Evolutionary conservation across 2,797 vertebrate species (phyloP), one percentile per base, ranked within the genome.

Genomic region (Xenentodon cancila): DNA sequence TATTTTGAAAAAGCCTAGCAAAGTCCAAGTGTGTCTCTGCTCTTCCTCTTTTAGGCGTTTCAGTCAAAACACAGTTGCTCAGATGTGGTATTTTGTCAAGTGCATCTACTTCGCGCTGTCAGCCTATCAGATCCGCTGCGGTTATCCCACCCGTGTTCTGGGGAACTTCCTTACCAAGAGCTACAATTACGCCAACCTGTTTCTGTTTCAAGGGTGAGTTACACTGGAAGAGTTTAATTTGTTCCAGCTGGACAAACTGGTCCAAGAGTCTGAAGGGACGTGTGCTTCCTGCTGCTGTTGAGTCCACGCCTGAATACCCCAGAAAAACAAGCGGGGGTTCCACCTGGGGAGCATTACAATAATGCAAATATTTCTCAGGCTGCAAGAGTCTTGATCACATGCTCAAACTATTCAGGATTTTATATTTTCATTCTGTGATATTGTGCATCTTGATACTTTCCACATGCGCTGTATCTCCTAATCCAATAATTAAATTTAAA

Each of bases 151-250:
- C 15, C 95, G 97, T 1, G 95, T 99, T 59, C 95, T 99, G 64
- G 98, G 98, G 52, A 99, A 99, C 94, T 99, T 99, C 89, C 96
- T 99, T 82, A 99, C 98, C 50, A 99, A 99, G 90, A 99, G 97
- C 90, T 98, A 99, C 84, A 99, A 99, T 87, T 99, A 99, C 3
- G 93, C 96, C 91, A 99, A 99, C 91, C 95, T 99, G 68, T 99
- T 99, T 91, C 93, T 99, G 75, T 99, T 99, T 88, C 97, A 99
- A 92, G 98, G 97, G 98, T 99, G 90, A 95, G 96, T 85, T 48
- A 20, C 2, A 1, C 54, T 2, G 37, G 53, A 37, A 53, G 12
- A 48, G 27, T 21, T 20, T 70, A 30, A 37, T 63, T 60, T 70
- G 30, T 61, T 73, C 57, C 72, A 82, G 68, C 68, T 77, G 80